phyloP scores from a whole-genome alignment of 2,888 invertebrate species.

The Caenorhabditis sulstoni region DNA sequence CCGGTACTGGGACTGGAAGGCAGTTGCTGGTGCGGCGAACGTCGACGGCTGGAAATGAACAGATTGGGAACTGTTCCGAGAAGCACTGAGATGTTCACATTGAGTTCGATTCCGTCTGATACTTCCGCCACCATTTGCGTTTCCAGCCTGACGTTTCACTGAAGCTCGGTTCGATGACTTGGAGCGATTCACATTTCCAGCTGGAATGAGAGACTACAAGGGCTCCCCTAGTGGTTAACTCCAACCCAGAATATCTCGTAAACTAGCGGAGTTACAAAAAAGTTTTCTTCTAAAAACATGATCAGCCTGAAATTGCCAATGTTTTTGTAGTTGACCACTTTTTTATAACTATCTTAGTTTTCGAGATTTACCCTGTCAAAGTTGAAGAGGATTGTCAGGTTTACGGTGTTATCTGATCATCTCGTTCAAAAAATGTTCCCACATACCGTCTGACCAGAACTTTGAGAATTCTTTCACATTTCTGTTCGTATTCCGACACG shows the following conservation, averaged over 20 bases:
- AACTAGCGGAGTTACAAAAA: too few species aligned
- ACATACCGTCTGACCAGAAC: constrained; percentile 58
- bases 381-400: too few species aligned
- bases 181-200: constrained; percentile 36
- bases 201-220: too few species aligned
- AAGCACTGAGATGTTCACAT: constrained; percentile 18
- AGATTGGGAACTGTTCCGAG: neutral
- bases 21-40: constrained; percentile 33
- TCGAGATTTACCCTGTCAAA: too few species aligned
- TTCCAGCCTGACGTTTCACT: constrained; percentile 11
- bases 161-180: constrained; percentile 42
- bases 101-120: constrained; percentile 43
- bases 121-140: constrained; percentile 27
- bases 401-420: too few species aligned
- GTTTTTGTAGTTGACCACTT: too few species aligned
- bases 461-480: constrained; percentile 64
- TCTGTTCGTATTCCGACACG: constrained; percentile 62
- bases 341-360: too few species aligned
- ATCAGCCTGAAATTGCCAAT: too few species aligned
- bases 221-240: too few species aligned
- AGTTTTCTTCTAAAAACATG: too few species aligned
- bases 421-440: too few species aligned
- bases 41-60: constrained; percentile 42
- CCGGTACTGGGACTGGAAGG: constrained; percentile 7
- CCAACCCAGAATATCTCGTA: too few species aligned